Evolutionary conservation across 1,140 invertebrate species (phyloP), one percentile per base, ranked within the genome.

Genomic region (Scaptomyza graminum): DNA sequence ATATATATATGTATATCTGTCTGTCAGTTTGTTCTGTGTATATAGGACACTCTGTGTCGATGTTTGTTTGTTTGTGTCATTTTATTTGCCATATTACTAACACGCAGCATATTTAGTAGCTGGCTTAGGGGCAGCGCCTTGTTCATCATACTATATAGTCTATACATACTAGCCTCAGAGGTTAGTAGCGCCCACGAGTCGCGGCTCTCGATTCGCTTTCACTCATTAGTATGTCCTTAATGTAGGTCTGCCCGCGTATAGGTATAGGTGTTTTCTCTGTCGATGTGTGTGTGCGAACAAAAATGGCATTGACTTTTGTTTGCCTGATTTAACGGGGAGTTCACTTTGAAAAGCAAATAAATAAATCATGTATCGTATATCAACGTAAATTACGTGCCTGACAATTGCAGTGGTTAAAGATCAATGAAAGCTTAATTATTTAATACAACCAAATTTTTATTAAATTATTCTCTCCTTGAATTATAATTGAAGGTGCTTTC

Each of bases 81-180:
- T 89, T 83, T 83, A 79, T 89, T 88, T 88, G 76, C 62, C 79
- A 79, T 89, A 88, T 88, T 88, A 83, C 79, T 62, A 80, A 71
- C 83, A 88, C 83, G 83, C 83, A 88, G 84, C 76, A 83, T 87
- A 88, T 88, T 88, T 87, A 82, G 83, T 88, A 75, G 83, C 75
- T 82, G 67, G 61, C 76, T 84, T 84, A 79, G 73, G 61, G 49
- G 55, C 80, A 79, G 60, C 76, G 63, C 61, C 77, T 50, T 66
- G 63, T 78, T 78, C 18, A 22, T 22, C 18, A 41, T 31, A n/a
- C n/a, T n/a, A n/a, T n/a, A 22, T 44, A 46, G 55, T 41, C 31
- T 60, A 59, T 50, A 34, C 3, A 9, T 34, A 34, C 31, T 34
- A 11, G 15, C 43, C 43, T 55, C 22, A 34, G 47, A 57, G 67